Conservation (phyloP, 2,888 invertebrate species). For the Heliconius charithonia region DNA sequence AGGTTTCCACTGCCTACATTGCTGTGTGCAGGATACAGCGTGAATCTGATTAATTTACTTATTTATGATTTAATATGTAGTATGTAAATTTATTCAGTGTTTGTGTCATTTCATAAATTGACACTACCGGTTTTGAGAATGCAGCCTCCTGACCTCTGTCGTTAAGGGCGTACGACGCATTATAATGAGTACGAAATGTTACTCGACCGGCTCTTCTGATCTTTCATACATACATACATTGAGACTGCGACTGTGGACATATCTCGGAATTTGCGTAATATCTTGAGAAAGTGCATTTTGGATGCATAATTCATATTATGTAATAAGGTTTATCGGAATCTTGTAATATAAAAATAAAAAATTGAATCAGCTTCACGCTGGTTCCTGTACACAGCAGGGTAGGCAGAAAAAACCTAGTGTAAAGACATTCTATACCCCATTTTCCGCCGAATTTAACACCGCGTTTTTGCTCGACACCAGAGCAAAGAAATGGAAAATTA, state of each 20-base stretch:
- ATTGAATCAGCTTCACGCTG: too few species aligned
- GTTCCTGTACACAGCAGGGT: too few species aligned
- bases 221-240: background rate
- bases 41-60: too few species aligned
- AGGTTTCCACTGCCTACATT: too few species aligned
- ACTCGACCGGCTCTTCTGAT: constrained; percentile 9
- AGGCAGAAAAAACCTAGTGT: too few species aligned
- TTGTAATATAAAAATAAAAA: too few species aligned
- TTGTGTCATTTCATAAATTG: background rate
- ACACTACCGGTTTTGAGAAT: constrained; percentile 16
- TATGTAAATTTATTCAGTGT: background rate
- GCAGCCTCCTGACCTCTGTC: constrained; percentile 17
- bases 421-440: too few species aligned
- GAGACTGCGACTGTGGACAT: background rate
- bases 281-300: background rate
- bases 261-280: background rate
- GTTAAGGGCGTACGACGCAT: constrained; percentile 9
- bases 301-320: background rate
- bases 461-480: too few species aligned
- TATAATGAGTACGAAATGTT: constrained; percentile 13
- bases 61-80: too few species aligned
- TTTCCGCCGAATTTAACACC: too few species aligned
- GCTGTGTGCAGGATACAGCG: too few species aligned
- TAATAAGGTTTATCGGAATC: background rate
- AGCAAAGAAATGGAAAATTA: too few species aligned